Conservation (phyloP, 1,140 invertebrate species). For the Latrodectus geometricus region DNA sequence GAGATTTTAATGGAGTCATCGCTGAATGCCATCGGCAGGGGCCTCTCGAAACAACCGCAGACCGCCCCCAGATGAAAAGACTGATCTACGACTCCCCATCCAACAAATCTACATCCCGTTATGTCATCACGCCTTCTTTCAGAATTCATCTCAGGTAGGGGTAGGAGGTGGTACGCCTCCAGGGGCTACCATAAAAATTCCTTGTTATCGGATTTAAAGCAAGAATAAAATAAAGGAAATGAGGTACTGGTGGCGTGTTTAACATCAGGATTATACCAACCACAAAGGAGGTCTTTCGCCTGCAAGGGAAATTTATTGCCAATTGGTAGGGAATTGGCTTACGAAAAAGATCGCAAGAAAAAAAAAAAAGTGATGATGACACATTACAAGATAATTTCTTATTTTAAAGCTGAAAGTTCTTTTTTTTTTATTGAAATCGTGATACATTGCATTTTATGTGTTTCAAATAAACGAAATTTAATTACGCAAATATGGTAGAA, state of each 20-base stretch:
- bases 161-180: not conserved
- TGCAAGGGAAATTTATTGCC: slow-evolving; percentile 15
- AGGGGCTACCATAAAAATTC: slow-evolving; percentile 35
- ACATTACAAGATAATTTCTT: too few species aligned
- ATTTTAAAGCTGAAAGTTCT: too few species aligned
- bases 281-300: not conserved
- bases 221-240: not conserved
- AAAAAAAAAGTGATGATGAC: too few species aligned
- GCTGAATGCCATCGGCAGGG: slow-evolving; percentile 42
- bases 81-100: not conserved
- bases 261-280: slow-evolving; percentile 47
- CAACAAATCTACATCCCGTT: slow-evolving; percentile 57
- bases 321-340: slow-evolving; percentile 23
- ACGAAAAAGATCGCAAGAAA: not conserved
- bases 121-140: slow-evolving; percentile 55
- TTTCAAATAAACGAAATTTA: too few species aligned
- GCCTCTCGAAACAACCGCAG: slow-evolving; percentile 56
- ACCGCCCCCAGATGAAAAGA: slow-evolving; percentile 26
- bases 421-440: too few species aligned
- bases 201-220: slow-evolving; percentile 59
- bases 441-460: too few species aligned
- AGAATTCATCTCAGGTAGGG: not conserved
- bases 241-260: slow-evolving; percentile 48
- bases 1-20: slow-evolving; percentile 58
- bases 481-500: too few species aligned